Base-by-base conservation (phyloP, 2,888 invertebrate species). In the Leuctra nigra region DNA sequence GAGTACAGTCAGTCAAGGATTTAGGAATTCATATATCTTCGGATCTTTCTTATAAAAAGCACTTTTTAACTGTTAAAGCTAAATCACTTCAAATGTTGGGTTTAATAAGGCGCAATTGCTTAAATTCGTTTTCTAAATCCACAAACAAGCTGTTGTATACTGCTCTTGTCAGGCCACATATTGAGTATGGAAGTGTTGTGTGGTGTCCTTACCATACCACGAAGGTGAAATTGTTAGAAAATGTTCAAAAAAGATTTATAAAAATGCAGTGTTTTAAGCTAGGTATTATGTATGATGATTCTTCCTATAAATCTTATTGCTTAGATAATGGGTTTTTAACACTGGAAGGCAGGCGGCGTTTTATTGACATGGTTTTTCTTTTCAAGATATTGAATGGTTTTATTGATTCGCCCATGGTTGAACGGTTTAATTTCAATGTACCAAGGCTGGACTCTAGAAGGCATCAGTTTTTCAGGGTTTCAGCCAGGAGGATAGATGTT, bases 181-280 rank as follows among this genome's bases (percentile, higher is more conserved):
- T 48, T 29, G 48, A 48, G 9, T 48, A 48, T 33, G 48, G 14
- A 7, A 48, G 48, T 48, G n/a, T 48, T 9, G 20, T 48, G n/a
- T 29, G 29, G 47, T 24, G 24, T n/a, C 47, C 47, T 2, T 47
- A 24, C n/a, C 47, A 47, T 4, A n/a, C 4, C 3, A 47, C 47
- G 2, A 47, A 47, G 23, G 24, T 23, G 3, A 24, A 47, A 11
- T n/a, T 11, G 2, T 2, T 47, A n/a, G 47, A 47, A 16, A 20
- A 24, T 2, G 24, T 47, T 4, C 24, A 47, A 38, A 4, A 29
- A 29, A 29, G 29, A 29, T 29, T 29, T 11, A 29, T 29, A 7
- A 6, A 29, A 7, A 6, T 7, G 11, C 29, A 29, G 29, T 29
- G 29, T 11, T 6, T 11, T 11, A 29, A 29, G 11, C 11, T 11